Evolutionary conservation across 2,113 vertebrate genomes (phyloP), one percentile per base, ranked within the genome.

Genomic region (Pseudorectes ferrugineus): DNA sequence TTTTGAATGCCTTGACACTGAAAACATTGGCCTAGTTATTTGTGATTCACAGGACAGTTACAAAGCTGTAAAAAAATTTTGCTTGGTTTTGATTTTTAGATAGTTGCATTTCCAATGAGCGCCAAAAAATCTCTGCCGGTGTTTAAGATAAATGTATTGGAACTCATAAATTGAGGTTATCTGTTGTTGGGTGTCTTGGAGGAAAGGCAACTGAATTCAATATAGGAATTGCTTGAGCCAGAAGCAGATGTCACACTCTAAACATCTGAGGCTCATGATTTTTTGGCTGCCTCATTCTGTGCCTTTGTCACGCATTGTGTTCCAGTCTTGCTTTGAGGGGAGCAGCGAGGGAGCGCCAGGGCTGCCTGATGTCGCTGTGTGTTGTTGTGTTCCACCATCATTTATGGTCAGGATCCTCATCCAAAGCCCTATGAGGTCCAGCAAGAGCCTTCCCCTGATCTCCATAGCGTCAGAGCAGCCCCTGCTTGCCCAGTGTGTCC

Each of bases 181-280:
- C 85, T 90, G 42, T 63, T 80, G 20, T 62, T 85, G 67, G 55
- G 59, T 84, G 88, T 94, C 75, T 92, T 86, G 91, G 72, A 93
- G 85, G 68, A 95, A 86, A 90, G 88, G 91, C 82, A 96, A 92
- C 66, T 74, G 93, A 97, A 85, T 76, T 85, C 55, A 85, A 0
- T 48, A 10, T 6, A 79, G 74, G 31, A 59, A 43, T n/a, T 77
- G 24, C 57, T 51, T 70, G 75, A 96, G 92, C 88, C 94, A 97
- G 92, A 85, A 88, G 55, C 67, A 85, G 78, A 95, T 95, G 78
- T 95, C 90, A 90, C 24, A 5, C 71, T 91, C 55, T 66, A 45
- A 95, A 91, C 85, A 88, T 89, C 74, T 94, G 93, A 96, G 63
- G 75, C 57, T 88, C 72, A 88, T 92, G 87, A 85, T 33, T 77